A percentile compares a stretch with the other conserved stretches of the same genome.
phyloP scores from a whole-genome alignment of 2,113 vertebrate species.

The Lanius collurio region DNA sequence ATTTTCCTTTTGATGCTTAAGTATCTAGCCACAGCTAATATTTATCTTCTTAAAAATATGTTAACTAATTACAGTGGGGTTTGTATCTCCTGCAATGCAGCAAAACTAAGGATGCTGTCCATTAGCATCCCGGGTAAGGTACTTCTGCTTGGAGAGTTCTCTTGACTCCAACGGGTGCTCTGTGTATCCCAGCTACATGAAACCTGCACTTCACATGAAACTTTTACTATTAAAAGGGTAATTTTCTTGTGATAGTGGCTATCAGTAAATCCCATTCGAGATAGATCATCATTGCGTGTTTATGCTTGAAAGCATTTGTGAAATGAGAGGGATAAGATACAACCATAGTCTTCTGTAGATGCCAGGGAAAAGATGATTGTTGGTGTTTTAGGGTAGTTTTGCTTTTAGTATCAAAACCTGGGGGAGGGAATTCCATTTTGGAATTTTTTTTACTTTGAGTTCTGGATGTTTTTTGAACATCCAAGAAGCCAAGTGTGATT shows the following conservation, averaged over 20 bases:
- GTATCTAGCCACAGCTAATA: not conserved
- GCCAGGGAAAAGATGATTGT: not conserved
- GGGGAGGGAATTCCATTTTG: not conserved
- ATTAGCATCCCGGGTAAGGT: fast-evolving
- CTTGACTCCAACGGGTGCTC: not conserved
- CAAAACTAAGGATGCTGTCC: not conserved
- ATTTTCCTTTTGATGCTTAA: not conserved
- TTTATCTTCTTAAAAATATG: not conserved
- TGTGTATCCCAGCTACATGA: not conserved
- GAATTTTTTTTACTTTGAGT: not conserved
- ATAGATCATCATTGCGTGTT: not conserved
- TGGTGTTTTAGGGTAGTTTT: not conserved
- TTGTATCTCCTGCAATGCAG: not conserved
- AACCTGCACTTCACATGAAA: not conserved
- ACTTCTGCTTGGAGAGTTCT: not conserved
- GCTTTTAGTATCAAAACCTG: not conserved
- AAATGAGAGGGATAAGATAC: not conserved
- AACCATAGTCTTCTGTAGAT: not conserved
- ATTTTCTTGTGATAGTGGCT: not conserved
- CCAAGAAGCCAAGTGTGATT: not conserved
- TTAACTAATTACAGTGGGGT: not conserved
- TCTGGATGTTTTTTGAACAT: not conserved
- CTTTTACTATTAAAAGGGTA: not conserved
- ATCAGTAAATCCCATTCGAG: not conserved
- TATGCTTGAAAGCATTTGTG: not conserved